These are phyloP conservation scores for Propithecus perrieri DNA, from an alignment of 2,797 vertebrate species.

Conservation along the genomic window DNA sequence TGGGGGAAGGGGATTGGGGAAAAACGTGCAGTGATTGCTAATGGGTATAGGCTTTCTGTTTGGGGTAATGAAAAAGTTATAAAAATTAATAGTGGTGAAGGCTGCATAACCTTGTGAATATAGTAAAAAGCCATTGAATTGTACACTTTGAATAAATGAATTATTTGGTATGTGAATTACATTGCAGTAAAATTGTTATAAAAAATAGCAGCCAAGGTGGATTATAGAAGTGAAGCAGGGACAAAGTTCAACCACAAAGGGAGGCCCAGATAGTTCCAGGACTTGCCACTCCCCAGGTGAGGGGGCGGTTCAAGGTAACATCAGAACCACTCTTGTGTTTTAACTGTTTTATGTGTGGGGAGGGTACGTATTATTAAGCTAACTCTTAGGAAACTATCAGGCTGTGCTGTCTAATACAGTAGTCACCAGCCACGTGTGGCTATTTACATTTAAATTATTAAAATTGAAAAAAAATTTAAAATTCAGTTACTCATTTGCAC, in stretches of 20 bases:
- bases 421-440: neutral
- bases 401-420: neutral
- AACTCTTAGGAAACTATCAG: neutral
- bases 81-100: neutral
- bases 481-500: neutral
- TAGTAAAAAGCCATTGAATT: neutral
- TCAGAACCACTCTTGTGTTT: neutral
- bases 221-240: neutral
- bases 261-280: neutral
- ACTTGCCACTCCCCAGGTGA: neutral
- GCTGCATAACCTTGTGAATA: neutral
- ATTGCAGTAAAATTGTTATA: neutral
- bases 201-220: neutral
- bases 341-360: neutral
- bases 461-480: neutral
- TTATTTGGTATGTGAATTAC: neutral
- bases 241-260: neutral
- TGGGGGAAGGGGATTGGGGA: neutral
- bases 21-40: neutral
- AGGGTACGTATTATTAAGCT: neutral
- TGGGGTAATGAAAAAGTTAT: neutral
- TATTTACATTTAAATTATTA: neutral
- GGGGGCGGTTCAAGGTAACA: neutral
- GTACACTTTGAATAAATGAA: neutral
- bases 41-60: neutral